Conservation (phyloP, 30 jellyfish, hydroid and myxozoan genomes). For the Aurelia aurita complex sp. Pacific region DNA sequence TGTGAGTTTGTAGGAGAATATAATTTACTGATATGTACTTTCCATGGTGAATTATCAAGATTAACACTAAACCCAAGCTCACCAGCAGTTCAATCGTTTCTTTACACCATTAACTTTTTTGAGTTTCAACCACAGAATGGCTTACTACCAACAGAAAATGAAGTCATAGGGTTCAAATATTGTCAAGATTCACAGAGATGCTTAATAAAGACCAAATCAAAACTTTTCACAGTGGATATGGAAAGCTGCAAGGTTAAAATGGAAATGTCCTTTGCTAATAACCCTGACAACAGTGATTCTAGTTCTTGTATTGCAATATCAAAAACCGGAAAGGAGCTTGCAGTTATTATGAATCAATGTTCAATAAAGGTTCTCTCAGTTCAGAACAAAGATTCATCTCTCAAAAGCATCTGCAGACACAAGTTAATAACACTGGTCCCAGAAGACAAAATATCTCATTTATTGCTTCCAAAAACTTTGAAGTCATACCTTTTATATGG, state of each 20-base stretch:
- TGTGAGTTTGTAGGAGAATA: conserved; percentile 35
- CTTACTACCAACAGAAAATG: neutral
- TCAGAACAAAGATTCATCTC: conserved; percentile 14
- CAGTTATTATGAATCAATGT: conserved; percentile 3
- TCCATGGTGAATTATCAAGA: conserved; percentile 20
- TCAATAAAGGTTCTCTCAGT: neutral
- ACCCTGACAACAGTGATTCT: no score
- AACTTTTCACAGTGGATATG: conserved; percentile 1
- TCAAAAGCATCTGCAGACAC: conserved; percentile 42
- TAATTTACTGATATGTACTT: conserved; percentile 39
- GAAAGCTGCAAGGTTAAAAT: conserved; percentile 3
- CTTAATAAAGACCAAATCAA: neutral
- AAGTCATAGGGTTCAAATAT: conserved; percentile 14
- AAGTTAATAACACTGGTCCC: conserved; percentile 16
- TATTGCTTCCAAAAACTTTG: conserved; percentile 29
- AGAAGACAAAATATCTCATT: conserved; percentile 43
- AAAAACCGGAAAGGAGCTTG: conserved; percentile 39
- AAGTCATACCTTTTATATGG: conserved; percentile 30
- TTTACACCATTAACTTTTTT: neutral
- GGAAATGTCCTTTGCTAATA: no score
- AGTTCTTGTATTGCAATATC: conserved; percentile 33
- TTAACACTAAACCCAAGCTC: conserved; percentile 14
- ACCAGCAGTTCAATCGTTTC: neutral
- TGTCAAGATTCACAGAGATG: conserved; percentile 26
- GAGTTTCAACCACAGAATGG: neutral